Evolutionary conservation across 2,797 vertebrate species (phyloP).

Genomic region (Cygnus olor): DNA sequence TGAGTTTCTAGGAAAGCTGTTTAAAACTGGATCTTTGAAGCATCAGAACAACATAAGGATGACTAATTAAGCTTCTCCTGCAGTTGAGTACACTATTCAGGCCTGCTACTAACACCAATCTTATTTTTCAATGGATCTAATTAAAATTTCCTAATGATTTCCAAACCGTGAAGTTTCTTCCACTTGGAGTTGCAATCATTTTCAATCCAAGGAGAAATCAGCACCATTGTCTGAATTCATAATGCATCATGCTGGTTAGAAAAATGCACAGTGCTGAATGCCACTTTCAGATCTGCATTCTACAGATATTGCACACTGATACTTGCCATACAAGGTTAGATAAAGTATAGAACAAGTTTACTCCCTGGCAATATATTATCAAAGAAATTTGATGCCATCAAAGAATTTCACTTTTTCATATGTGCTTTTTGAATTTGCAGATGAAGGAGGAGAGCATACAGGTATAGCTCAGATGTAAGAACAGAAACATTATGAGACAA

Average conservation of each 20-base stretch:
- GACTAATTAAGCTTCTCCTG: neutral
- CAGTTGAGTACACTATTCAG: neutral
- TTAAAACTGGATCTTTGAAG: neutral
- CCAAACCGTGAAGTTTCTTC: neutral
- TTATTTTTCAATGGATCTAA: neutral
- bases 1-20: neutral
- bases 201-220: neutral
- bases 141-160: neutral
- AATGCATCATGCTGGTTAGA: neutral
- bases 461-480: neutral
- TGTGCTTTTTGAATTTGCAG: neutral
- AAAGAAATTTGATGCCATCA: neutral
- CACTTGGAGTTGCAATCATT: neutral
- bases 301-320: neutral
- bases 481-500: neutral
- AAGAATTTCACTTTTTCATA: neutral
- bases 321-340: neutral
- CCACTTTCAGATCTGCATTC: neutral
- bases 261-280: neutral
- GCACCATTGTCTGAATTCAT: neutral
- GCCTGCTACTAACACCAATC: neutral
- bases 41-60: neutral
- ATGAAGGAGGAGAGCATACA: neutral
- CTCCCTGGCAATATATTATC: neutral
- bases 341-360: neutral